Conservation (phyloP, 1,140 invertebrate species). For the Orussus abietinus region DNA sequence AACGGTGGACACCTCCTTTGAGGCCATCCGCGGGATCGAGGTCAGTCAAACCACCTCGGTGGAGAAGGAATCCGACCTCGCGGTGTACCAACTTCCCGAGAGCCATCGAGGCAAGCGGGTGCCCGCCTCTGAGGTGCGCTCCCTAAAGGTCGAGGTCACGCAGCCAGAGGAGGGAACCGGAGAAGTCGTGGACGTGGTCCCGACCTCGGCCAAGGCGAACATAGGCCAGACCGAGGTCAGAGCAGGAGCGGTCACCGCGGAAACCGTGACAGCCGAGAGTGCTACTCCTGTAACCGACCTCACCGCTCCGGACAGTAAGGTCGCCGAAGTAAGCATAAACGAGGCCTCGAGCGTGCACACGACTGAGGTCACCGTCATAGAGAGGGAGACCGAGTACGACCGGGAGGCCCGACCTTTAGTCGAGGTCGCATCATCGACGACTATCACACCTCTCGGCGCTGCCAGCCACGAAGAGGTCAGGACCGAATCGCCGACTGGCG, state of each 20-base stretch:
- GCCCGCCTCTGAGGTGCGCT: slow-evolving; percentile 54
- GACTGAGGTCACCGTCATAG: slow-evolving; percentile 51
- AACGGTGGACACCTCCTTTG: slow-evolving; percentile 43
- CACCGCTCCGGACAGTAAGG: slow-evolving; percentile 43
- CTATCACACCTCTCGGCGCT: slow-evolving; percentile 51
- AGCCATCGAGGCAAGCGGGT: slow-evolving; percentile 54
- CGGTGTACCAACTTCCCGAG: slow-evolving; percentile 54
- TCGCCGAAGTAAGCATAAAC: slow-evolving; percentile 49
- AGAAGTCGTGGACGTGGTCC: slow-evolving; percentile 41
- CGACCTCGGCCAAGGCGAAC: slow-evolving; percentile 46
- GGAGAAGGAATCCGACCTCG: slow-evolving; percentile 58
- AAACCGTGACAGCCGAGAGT: slow-evolving; percentile 54
- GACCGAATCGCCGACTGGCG: slow-evolving; percentile 50
- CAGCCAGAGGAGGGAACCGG: slow-evolving; percentile 51
- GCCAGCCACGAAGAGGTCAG: slow-evolving; percentile 53
- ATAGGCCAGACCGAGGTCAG: slow-evolving; percentile 45
- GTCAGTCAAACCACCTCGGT: slow-evolving; percentile 53
- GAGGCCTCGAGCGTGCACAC: slow-evolving; percentile 55
- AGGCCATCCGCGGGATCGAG: slow-evolving; percentile 51
- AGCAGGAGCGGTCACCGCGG: slow-evolving; percentile 55
- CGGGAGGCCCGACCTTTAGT: slow-evolving; percentile 30
- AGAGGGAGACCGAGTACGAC: slow-evolving; percentile 48
- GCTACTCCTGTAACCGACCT: slow-evolving; percentile 31
- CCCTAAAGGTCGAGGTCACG: slow-evolving; percentile 61
- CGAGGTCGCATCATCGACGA: slow-evolving; percentile 45